These are phyloP conservation scores for Phaethon lepturus DNA, from an alignment of 2,113 vertebrate species.

Conservation along the genomic window DNA sequence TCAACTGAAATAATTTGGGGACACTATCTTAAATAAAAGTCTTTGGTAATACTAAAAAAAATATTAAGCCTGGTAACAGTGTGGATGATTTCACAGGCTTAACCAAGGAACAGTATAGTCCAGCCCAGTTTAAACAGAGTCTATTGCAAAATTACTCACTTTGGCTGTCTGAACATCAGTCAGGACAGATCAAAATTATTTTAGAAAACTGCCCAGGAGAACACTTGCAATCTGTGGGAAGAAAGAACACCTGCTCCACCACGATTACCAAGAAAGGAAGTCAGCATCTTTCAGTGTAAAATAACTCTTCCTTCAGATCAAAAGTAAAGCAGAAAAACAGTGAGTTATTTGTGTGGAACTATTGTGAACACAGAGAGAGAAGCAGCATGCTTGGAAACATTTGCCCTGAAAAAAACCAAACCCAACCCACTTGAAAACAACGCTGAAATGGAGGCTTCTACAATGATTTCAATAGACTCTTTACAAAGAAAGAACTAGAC, in stretches of 20 bases:
- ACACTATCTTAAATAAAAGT: background rate
- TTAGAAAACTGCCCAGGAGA: background rate
- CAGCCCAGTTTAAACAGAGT: background rate
- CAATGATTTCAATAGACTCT: background rate
- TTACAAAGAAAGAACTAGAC: background rate
- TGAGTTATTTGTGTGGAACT: conserved; percentile 8
- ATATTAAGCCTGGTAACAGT: background rate
- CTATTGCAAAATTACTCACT: background rate
- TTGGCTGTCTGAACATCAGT: background rate
- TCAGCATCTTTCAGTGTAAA: background rate
- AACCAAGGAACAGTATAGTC: background rate
- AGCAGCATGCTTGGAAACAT: background rate
- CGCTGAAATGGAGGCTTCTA: background rate
- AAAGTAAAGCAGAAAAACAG: conserved; percentile 38
- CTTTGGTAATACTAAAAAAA: background rate
- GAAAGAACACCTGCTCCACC: conserved; percentile 3
- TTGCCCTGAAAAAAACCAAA: background rate
- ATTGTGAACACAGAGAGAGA: background rate
- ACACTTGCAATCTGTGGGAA: conserved; percentile 37
- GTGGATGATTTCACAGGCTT: background rate
- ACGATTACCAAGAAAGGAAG: background rate
- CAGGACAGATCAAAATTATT: background rate
- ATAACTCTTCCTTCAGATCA: conserved; percentile 15
- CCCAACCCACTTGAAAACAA: background rate
- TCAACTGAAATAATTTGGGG: background rate